Base-by-base conservation (phyloP, 2,888 invertebrate genomes). In the Drosophila ustulata region DNA sequence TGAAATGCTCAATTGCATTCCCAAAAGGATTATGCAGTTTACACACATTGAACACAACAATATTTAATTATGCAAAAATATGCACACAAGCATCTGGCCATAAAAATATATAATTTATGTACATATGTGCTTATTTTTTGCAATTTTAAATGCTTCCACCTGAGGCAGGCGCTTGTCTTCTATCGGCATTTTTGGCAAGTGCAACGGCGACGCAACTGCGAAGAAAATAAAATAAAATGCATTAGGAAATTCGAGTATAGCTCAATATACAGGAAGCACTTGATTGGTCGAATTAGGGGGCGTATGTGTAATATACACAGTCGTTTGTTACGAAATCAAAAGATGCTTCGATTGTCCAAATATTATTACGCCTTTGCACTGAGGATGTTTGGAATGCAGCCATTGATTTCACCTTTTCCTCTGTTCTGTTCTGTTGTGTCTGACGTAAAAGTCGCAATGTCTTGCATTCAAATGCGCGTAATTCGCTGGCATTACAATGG, bases 371-470 rank as follows among this genome's bases (percentile, higher is more conserved):
- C 8, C n/a, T 26, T 23, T 41, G 32, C 4, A 39, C 9, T 25
- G 1, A 3, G 23, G 7, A 57, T 62, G 30, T 56, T 43, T 49
- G 18, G n/a, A 13, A 26, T 52, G 18, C 26, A 53, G n/a, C n/a
- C 46, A 23, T 30, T 52, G 3, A 45, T 37, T 52, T n/a, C 55
- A 25, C 30, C 46, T 26, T 49, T 56, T 51, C 37, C 43, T 45
- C 41, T 55, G 25, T 47, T 66, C 57, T 55, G 2, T 18, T 18
- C 18, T 18, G 18, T 65, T 55, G 45, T 43, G 9, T 67, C 59
- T 80, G 87, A 87, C 78, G 88, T 84, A 84, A 77, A 87, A 65
- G 23, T 41, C 53, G 13, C 61, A 66, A 66, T 67, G 55, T 62
- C 56, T 49, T 73, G 58, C 70, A 80, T 45, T 43, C 30, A 68